phyloP scores from a whole-genome alignment of 1,140 invertebrate genomes.

The Ceratina calcarata region DNA sequence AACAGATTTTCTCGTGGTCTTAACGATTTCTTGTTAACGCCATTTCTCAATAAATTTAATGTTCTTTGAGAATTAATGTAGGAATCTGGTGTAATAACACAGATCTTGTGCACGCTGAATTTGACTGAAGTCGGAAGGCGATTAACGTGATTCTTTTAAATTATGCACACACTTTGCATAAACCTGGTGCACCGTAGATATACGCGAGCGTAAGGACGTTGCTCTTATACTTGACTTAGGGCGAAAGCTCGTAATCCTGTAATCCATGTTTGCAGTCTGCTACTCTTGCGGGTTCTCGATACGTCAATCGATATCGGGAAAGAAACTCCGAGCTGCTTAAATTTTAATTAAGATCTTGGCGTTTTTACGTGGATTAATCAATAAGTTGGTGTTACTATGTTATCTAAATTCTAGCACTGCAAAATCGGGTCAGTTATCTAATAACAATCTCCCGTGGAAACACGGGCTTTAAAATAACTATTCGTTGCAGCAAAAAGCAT shows the following conservation, averaged over 20 bases:
- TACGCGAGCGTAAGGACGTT: neutral
- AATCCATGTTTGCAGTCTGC: slow-evolving; percentile 13
- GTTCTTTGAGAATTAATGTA: too few relatives aligned
- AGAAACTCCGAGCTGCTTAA: neutral
- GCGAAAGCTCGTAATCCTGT: neutral
- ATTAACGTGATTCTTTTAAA: neutral
- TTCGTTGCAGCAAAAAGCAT: neutral
- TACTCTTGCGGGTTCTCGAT: slow-evolving; percentile 1
- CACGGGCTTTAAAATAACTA: slow-evolving; percentile 26
- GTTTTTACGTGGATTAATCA: neutral
- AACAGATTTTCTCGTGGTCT: neutral
- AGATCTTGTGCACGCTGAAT: too few relatives aligned
- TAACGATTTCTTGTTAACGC: neutral
- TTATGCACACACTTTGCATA: neutral
- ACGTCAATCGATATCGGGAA: neutral
- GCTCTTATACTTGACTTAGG: neutral
- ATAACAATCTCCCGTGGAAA: neutral
- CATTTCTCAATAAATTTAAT: too few relatives aligned
- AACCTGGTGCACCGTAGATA: neutral
- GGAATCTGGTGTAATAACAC: too few relatives aligned
- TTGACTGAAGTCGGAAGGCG: too few relatives aligned
- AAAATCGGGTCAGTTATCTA: neutral
- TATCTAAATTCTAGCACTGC: neutral
- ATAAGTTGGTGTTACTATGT: neutral
- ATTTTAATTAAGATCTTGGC: neutral